Evolutionary conservation across 2,113 vertebrate species (phyloP), one percentile per base, ranked within the genome.

Genomic region (Columbina picui): DNA sequence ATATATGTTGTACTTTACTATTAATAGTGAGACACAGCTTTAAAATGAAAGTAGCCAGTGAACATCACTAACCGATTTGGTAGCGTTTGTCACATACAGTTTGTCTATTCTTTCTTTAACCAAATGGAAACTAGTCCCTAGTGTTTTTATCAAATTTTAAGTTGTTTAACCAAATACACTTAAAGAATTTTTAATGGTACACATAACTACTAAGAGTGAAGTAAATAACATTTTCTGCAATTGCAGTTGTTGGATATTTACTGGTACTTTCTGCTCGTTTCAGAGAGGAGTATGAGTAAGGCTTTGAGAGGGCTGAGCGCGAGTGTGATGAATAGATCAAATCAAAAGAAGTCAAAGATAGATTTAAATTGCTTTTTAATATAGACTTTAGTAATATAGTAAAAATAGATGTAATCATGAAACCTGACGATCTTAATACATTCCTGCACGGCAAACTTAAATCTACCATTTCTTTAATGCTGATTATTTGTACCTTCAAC

Each of bases 281-380:
- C 36, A 55, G 59, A 70, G 47, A 74, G 38, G 39, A 34, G 19
- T 27, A 50, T 90, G 93, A 93, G 80, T 92, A 96, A 92, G 84
- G 52, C 69, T 87, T 73, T 78, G 69, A 81, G 83, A 93, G 71
- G 76, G 71, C 78, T 95, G 93, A 90, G 96, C 81, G 63, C 86
- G 59, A 88, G 23, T 55, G 68, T 81, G 93, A 89, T 93, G 89
- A 94, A 92, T 87, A 93, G 91, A 68, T 93, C 89, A 91, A 94
- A 93, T 84, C 43, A 60, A 84, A 73, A 91, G 65, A 76, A 87
- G 83, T 86, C 90, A 93, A 95, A 96, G 90, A 89, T 93, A 90
- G 95, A 92, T 84, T 84, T 86, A 89, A 96, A 96, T 94, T 89
- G 73, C 87, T 89, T 94, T 93, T 92, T 93, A 94, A 93, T 92